Conservation (phyloP, 2,797 vertebrate species). For the Alectoris magna region DNA sequence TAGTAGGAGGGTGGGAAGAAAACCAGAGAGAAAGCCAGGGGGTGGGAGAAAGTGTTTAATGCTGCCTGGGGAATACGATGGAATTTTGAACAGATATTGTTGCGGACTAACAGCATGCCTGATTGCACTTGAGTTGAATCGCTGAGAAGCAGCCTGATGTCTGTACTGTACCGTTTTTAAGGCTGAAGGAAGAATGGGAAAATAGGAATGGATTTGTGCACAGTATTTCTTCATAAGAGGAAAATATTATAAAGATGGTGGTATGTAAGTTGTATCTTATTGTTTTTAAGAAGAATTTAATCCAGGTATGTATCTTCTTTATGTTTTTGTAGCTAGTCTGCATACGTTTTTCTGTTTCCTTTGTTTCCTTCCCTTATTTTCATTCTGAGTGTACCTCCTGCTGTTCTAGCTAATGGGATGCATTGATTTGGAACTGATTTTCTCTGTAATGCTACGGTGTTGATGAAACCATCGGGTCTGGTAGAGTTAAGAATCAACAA, state of each 20-base stretch:
- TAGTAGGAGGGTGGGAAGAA: conserved; percentile 34
- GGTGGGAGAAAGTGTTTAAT: conserved; percentile 24
- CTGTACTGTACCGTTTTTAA: conserved; percentile 70
- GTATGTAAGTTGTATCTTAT: conserved; percentile 73
- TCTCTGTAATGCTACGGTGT: neutral
- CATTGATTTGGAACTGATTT: conserved; percentile 50
- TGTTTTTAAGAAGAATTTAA: conserved; percentile 74
- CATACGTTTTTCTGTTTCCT: conserved; percentile 51
- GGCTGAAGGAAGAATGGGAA: conserved; percentile 63
- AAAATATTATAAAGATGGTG: conserved; percentile 66
- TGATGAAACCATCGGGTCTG: neutral
- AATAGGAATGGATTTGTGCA: conserved; percentile 62
- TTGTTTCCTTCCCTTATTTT: conserved; percentile 65
- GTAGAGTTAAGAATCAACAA: conserved; percentile 16
- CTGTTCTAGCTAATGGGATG: conserved; percentile 47
- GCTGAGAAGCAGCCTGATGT: conserved; percentile 81
- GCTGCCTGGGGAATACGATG: conserved; percentile 73
- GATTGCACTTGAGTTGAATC: conserved; percentile 81
- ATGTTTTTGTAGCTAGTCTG: conserved; percentile 2
- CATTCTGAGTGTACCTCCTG: conserved; percentile 51
- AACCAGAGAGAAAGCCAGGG: neutral
- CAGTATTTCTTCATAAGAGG: conserved; percentile 57
- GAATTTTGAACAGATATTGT: conserved; percentile 78
- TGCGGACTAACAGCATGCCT: conserved; percentile 76
- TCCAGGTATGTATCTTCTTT: conserved; percentile 80